These are phyloP conservation scores for Cynocephalus volans DNA, from an alignment of 2,113 vertebrate species.

Conservation along the genomic window DNA sequence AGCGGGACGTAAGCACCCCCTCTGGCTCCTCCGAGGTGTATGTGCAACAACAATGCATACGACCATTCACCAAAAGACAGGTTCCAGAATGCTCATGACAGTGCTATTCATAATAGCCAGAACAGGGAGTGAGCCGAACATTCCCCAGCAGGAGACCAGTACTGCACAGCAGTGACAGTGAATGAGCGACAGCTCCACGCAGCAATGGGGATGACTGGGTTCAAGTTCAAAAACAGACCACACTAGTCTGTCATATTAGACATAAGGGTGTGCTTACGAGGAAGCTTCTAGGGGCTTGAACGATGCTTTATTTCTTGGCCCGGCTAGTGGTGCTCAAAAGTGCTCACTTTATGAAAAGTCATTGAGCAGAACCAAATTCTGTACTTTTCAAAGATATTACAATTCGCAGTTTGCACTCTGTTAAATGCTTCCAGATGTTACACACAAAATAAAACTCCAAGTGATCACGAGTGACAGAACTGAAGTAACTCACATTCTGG, in stretches of 20 bases:
- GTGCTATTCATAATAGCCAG: not conserved
- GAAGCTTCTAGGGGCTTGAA: not conserved
- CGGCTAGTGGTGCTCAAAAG: not conserved
- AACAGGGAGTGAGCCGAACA: fast-evolving
- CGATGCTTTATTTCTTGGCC: not conserved
- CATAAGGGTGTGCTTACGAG: fast-evolving
- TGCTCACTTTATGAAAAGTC: not conserved
- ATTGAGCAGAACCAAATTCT: not conserved
- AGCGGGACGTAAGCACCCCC: not conserved
- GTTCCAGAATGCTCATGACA: not conserved
- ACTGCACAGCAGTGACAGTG: too few species aligned
- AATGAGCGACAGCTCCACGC: not conserved
- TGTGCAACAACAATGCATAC: not conserved
- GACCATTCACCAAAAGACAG: not conserved
- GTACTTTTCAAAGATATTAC: not conserved
- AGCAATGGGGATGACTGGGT: not conserved
- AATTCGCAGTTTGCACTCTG: not conserved
- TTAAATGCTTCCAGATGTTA: not conserved
- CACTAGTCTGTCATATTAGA: not conserved
- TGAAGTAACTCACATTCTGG: not conserved
- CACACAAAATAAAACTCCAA: not conserved
- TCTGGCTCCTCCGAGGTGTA: not conserved
- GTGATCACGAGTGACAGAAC: not conserved
- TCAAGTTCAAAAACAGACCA: not conserved
- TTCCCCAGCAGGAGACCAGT: not conserved